These are phyloP conservation scores for Drosophila ambigua DNA, from an alignment of 1,140 invertebrate species.

Conservation along the genomic window DNA sequence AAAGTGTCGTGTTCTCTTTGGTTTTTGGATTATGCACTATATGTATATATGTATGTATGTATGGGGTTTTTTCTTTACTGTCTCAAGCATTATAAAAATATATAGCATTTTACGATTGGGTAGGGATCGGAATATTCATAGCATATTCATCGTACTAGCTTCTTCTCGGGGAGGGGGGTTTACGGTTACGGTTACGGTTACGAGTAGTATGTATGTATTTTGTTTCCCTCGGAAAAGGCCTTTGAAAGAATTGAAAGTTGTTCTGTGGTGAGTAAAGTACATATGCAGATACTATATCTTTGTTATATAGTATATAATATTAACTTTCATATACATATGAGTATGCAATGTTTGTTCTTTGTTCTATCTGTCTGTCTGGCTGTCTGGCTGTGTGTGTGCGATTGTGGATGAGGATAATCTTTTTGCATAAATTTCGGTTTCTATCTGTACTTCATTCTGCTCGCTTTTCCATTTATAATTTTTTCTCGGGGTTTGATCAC, in stretches of 20 bases:
- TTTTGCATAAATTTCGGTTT: conserved; percentile 25
- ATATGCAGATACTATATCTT: background rate
- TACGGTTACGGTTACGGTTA: conserved; percentile 6
- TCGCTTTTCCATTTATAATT: conserved; percentile 15
- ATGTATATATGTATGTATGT: conserved; percentile 26
- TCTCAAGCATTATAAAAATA: conserved; percentile 72
- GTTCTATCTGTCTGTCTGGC: conserved; percentile 3
- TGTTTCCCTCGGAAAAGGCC: conserved; percentile 45
- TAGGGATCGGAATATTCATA: conserved; percentile 16
- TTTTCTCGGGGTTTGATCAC: conserved; percentile 59
- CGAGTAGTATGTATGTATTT: conserved; percentile 1
- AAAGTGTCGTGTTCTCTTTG: background rate
- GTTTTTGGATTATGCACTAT: conserved; percentile 10
- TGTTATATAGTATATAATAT: background rate
- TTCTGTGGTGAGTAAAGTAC: conserved; percentile 19
- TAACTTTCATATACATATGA: background rate
- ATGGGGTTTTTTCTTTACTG: conserved; percentile 18
- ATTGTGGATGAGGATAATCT: conserved; percentile 35
- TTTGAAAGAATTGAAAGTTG: conserved; percentile 54
- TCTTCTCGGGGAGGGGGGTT: background rate
- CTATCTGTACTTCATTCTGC: conserved; percentile 6
- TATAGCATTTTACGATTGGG: conserved; percentile 50
- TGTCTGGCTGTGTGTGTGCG: conserved; percentile 14
- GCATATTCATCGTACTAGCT: no score
- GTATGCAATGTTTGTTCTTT: no score